Conservation (phyloP, 2,888 invertebrate species). For the Erynnis tages region DNA sequence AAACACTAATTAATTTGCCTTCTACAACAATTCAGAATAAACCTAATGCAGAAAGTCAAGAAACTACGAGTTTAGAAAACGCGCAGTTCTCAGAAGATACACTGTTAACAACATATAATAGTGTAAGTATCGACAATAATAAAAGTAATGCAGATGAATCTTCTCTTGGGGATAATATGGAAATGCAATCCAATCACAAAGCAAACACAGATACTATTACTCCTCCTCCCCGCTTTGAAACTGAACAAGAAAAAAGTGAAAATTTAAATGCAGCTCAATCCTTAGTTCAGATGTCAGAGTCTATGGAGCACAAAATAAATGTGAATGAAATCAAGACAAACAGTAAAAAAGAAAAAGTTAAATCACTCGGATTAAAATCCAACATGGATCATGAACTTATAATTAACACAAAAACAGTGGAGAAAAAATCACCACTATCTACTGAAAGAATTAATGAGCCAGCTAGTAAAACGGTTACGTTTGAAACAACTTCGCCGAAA, state of each 20-base stretch:
- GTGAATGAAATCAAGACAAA: slow-evolving; percentile 44
- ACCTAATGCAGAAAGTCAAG: slow-evolving; percentile 4
- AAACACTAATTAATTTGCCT: slow-evolving; percentile 72
- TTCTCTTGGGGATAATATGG: background rate
- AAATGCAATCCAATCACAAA: slow-evolving; percentile 14
- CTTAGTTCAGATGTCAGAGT: slow-evolving; percentile 75
- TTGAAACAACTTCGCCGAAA: slow-evolving; percentile 75
- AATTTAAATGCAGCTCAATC: slow-evolving; percentile 76
- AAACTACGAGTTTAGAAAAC: background rate
- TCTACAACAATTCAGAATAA: slow-evolving; percentile 64
- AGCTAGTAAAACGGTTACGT: slow-evolving; percentile 47
- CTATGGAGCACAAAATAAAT: slow-evolving; percentile 63
- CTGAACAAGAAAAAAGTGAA: slow-evolving; percentile 72
- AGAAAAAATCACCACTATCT: slow-evolving; percentile 51
- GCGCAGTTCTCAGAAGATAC: background rate
- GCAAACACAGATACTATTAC: slow-evolving; percentile 47
- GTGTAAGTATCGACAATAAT: background rate
- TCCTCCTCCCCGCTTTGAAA: slow-evolving; percentile 58
- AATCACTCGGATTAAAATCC: background rate
- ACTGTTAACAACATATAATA: slow-evolving; percentile 1
- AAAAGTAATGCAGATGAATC: background rate
- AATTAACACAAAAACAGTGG: slow-evolving; percentile 34
- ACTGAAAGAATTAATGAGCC: slow-evolving; percentile 50
- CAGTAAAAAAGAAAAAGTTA: slow-evolving; percentile 14
- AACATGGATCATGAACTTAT: slow-evolving; percentile 25